Conservation (phyloP, 2,113 vertebrate genomes). For the Choloepus hoffmanni region DNA sequence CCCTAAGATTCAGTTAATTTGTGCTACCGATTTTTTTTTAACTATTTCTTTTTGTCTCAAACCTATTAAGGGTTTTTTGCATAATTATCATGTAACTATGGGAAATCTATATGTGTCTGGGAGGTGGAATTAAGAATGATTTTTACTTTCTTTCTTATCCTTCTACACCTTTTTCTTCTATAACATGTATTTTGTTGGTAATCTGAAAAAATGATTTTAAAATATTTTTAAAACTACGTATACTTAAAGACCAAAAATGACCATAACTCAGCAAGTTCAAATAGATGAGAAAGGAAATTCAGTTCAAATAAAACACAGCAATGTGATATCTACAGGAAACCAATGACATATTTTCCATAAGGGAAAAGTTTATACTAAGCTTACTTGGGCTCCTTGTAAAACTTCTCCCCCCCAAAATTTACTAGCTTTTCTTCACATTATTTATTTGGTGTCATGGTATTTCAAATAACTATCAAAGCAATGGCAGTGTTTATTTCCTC, state of each 20-base stretch:
- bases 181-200: not conserved
- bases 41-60: slow-evolving; percentile 23
- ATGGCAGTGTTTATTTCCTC: not conserved
- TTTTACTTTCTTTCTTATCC: slow-evolving; percentile 9
- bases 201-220: slow-evolving; percentile 38
- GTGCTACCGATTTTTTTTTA: not conserved
- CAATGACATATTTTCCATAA: slow-evolving; percentile 30
- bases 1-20: slow-evolving; percentile 30
- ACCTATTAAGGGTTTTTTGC: slow-evolving; percentile 7
- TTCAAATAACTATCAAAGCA: slow-evolving; percentile 44
- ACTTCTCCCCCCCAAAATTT: not conserved
- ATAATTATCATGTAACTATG: not conserved
- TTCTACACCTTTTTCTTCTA: slow-evolving; percentile 4
- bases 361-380: not conserved
- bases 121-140: slow-evolving; percentile 42
- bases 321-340: not conserved
- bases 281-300: slow-evolving; percentile 55
- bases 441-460: slow-evolving; percentile 59
- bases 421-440: not conserved
- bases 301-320: not conserved
- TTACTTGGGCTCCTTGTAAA: not conserved
- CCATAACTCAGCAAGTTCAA: slow-evolving; percentile 36
- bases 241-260: slow-evolving; percentile 7
- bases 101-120: slow-evolving; percentile 33
- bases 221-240: slow-evolving; percentile 38